Evolutionary conservation across 2,888 invertebrate species (phyloP), one percentile per base, ranked within the genome.

Genomic region (Microctonus brassicae): DNA sequence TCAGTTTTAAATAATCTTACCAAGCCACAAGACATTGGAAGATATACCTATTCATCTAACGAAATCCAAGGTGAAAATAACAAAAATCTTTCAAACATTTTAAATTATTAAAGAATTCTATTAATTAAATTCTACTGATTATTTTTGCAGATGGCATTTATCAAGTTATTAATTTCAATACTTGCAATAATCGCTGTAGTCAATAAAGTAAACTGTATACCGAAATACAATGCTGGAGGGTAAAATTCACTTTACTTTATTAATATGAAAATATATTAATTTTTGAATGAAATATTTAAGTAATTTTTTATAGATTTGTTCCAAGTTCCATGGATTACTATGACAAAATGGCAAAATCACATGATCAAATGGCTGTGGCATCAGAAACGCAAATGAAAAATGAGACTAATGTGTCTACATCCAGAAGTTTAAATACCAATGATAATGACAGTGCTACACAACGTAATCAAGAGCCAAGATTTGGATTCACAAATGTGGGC

Each of bases 401-500:
- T 29, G 83, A 82, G 36, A 71, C 70, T 1, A 66, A 79, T 9
- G 17, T 69, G 2, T 69, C 81, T 10, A 70, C 73, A 7, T 63
- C 75, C 4, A 79, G 78, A 64, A 81, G 78, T 64, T 77, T 80
- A 13, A 75, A 55, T 3, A 70, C 77, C 7, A 70, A 76, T 10
- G 79, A 78, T 9, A 47, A 76, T n/a, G 83, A 79, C 64, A 82
- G 83, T 9, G 77, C 80, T 20, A 69, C 78, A 9, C 83, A 85
- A 68, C 83, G 86, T 2, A 79, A 68, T 58, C 87, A 87, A 58
- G 88, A 88, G 71, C 81, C 88, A 1, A 81, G 88, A 76, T 88
- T 88, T 63, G 88, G 88, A 10, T 87, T 87, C 73, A 86, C 87
- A 11, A 86, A 85, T 72, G 79, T 87, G 13, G 87, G 83, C n/a